Evolutionary conservation across 1,140 invertebrate species (phyloP).

Genomic region (Hypothenemus hampei): DNA sequence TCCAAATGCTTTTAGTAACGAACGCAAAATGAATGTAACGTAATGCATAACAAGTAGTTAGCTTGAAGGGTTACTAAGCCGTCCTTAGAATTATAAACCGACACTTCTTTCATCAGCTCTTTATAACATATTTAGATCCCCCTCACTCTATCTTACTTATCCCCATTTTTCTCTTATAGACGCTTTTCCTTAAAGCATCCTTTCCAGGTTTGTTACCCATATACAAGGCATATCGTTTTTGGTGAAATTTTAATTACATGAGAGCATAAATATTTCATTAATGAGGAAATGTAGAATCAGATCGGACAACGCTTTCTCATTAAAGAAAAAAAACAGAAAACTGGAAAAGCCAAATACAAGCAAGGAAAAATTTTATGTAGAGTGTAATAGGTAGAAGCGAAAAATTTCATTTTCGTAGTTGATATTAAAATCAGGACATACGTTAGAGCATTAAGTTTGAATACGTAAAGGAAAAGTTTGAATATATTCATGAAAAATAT

Average conservation of each 20-base stretch:
- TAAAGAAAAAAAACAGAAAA: too few species aligned
- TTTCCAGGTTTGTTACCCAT: background rate
- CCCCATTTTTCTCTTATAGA: too few species aligned
- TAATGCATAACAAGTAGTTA: slow-evolving; percentile 47
- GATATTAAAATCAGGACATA: too few species aligned
- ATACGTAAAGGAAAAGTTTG: slow-evolving; percentile 15
- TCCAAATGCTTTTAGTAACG: slow-evolving; percentile 42
- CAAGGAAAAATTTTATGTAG: too few species aligned
- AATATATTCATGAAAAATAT: slow-evolving; percentile 29
- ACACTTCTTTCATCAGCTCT: slow-evolving; percentile 31
- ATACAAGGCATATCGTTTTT: background rate
- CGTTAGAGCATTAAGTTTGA: too few species aligned
- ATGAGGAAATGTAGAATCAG: too few species aligned
- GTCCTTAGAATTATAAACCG: slow-evolving; percentile 42
- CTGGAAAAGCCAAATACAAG: too few species aligned
- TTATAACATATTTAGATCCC: slow-evolving; percentile 25
- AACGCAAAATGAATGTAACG: slow-evolving; percentile 43
- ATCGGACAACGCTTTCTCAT: too few species aligned
- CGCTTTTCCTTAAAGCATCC: background rate
- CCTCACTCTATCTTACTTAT: background rate
- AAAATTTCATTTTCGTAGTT: too few species aligned
- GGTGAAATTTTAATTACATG: too few species aligned
- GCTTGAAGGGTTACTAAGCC: slow-evolving; percentile 41
- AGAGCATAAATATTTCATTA: too few species aligned
- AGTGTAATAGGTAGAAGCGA: too few species aligned